A percentile compares a stretch with the other conserved stretches of the same genome.
Evolutionary conservation across 1,140 invertebrate genomes (phyloP).

Genomic region (Galleria mellonella): DNA sequence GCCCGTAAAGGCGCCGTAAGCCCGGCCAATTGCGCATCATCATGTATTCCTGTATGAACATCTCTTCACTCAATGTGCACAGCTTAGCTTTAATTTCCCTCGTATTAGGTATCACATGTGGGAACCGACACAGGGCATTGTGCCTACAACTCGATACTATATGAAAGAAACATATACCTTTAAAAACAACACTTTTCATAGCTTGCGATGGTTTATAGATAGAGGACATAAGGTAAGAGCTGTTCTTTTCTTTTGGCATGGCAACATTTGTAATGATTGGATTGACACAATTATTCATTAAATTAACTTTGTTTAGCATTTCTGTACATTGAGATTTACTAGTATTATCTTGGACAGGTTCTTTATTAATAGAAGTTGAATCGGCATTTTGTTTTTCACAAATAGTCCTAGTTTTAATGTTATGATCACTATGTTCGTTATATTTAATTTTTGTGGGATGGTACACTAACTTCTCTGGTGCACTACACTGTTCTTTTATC

Average conservation of each 20-base stretch:
- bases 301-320: not conserved
- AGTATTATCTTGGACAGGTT: not conserved
- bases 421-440: not conserved
- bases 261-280: too few relatives aligned
- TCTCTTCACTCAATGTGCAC: conserved; percentile 11
- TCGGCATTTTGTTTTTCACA: conserved; percentile 46
- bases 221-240: conserved; percentile 9
- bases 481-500: not conserved
- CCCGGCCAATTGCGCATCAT: conserved; percentile 14
- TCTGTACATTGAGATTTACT: not conserved
- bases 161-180: conserved; percentile 40
- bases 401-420: conserved; percentile 14
- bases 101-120: conserved; percentile 14
- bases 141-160: conserved; percentile 28
- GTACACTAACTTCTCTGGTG: conserved; percentile 17
- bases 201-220: conserved; percentile 10
- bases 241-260: not conserved
- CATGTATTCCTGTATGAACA: conserved; percentile 43
- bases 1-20: conserved; percentile 30
- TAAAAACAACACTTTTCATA: conserved; percentile 26
- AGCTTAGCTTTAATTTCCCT: conserved; percentile 15
- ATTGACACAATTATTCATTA: too few relatives aligned
- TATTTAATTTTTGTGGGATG: conserved; percentile 23
- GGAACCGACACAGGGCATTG: conserved; percentile 24
- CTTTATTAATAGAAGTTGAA: conserved; percentile 32